Conservation (phyloP, 2,888 invertebrate genomes). For the Drosophila nigricruria region DNA sequence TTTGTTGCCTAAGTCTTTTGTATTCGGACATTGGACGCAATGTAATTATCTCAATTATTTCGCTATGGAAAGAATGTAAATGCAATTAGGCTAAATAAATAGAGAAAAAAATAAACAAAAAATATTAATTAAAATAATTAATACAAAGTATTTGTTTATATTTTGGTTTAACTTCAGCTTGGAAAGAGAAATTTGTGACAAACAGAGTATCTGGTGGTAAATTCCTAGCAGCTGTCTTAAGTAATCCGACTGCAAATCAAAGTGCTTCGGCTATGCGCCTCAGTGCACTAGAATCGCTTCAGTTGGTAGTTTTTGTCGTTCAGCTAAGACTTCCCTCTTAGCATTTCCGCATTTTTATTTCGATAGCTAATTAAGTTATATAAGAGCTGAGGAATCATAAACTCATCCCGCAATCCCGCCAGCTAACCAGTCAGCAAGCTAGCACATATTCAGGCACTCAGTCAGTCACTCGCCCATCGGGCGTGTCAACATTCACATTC, state of each 20-base stretch:
- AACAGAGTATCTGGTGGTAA: background rate
- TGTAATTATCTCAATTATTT: constrained; percentile 62
- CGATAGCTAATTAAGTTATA: constrained; percentile 63
- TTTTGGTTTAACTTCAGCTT: background rate
- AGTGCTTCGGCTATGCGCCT: constrained; percentile 27
- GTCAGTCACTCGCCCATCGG: constrained; percentile 41
- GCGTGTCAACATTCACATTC: constrained; percentile 52
- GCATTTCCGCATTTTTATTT: constrained; percentile 54
- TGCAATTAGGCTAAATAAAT: constrained; percentile 46
- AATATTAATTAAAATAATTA: background rate
- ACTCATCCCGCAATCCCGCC: constrained; percentile 28
- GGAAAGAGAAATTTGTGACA: background rate
- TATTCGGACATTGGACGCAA: constrained; percentile 27
- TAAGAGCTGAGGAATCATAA: constrained; percentile 51
- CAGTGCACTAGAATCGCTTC: constrained; percentile 36
- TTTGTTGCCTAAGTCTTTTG: constrained; percentile 41
- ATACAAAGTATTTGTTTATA: background rate
- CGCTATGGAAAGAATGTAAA: constrained; percentile 55
- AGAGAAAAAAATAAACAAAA: background rate
- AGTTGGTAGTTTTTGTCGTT: background rate
- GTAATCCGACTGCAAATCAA: background rate
- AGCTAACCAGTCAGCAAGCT: constrained; percentile 34
- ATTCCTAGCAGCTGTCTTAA: background rate
- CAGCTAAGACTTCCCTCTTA: constrained; percentile 43
- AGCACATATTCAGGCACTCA: constrained; percentile 35